phyloP scores from a whole-genome alignment of 1,140 invertebrate genomes.

The Pseudoatta argentina region DNA sequence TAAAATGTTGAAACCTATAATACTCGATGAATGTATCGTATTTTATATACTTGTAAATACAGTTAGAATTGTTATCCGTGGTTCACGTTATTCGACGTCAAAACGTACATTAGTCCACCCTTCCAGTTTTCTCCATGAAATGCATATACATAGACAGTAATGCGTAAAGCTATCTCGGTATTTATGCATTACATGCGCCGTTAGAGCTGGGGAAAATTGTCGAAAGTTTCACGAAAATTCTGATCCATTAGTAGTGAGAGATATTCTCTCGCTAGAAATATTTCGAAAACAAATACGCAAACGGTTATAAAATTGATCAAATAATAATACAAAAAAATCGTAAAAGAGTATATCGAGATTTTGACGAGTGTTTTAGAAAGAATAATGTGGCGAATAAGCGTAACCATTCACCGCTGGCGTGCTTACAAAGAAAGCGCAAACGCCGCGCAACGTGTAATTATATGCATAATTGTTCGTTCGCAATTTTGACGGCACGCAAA shows the following conservation, averaged over 20 bases:
- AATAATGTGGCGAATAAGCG: constrained; percentile 18
- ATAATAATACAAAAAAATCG: not conserved
- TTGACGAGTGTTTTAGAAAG: not conserved
- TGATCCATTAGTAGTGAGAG: constrained; percentile 8
- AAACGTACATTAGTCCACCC: not conserved
- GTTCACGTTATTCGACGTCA: not conserved
- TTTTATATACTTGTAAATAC: constrained; percentile 6
- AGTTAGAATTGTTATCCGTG: not conserved
- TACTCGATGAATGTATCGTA: not conserved
- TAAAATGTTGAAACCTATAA: constrained; percentile 7
- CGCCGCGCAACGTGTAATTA: constrained; percentile 24
- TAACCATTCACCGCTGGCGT: constrained; percentile 32
- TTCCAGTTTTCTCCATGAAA: not conserved
- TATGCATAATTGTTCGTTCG: constrained; percentile 45
- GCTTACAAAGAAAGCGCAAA: constrained; percentile 30
- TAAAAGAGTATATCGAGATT: not conserved
- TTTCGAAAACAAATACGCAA: not conserved
- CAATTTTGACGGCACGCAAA: constrained; percentile 37
- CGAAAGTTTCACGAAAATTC: constrained; percentile 18
- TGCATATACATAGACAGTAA: constrained; percentile 12
- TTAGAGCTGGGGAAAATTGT: constrained; percentile 23
- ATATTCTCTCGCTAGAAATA: not conserved
- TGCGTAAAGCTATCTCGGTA: constrained; percentile 42
- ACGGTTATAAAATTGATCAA: not conserved
- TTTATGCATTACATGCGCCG: constrained; percentile 27